phyloP scores from a whole-genome alignment of 2,113 vertebrate genomes.

The Phaethon lepturus region DNA sequence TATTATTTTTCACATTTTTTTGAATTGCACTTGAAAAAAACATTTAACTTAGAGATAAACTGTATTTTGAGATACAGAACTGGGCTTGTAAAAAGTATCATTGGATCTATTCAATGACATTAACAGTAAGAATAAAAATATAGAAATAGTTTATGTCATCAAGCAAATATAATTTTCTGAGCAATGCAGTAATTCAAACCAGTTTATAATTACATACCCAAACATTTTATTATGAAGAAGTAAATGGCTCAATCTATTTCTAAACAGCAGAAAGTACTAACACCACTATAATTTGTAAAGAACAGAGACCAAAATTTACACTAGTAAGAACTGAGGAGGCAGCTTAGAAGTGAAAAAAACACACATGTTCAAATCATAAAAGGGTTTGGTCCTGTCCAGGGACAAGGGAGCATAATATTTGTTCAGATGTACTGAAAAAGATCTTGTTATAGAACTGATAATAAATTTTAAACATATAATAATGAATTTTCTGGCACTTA shows the following conservation, averaged over 20 bases:
- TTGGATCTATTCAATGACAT: not conserved
- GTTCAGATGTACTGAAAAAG: not conserved
- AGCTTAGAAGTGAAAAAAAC: not conserved
- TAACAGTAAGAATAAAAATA: slow-evolving; percentile 6
- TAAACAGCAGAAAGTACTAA: not conserved
- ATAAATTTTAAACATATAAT: not conserved
- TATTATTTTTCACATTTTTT: not conserved
- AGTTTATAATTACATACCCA: slow-evolving; percentile 37
- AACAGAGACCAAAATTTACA: not conserved
- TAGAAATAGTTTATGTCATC: not conserved
- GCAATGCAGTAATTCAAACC: slow-evolving; percentile 34
- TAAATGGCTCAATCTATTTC: slow-evolving; percentile 15
- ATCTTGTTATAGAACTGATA: not conserved
- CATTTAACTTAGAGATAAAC: not conserved
- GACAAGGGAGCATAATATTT: not conserved
- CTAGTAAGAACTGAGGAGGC: not conserved
- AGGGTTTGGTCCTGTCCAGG: not conserved
- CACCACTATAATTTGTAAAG: not conserved
- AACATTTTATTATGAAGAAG: slow-evolving; percentile 17
- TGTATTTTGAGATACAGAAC: not conserved
- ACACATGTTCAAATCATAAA: not conserved
- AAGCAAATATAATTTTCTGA: slow-evolving; percentile 17
- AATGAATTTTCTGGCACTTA: not conserved
- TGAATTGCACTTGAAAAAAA: not conserved
- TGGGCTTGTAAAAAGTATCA: not conserved